A percentile compares a stretch with the other conserved stretches of the same genome.
phyloP scores from a whole-genome alignment of 1,140 invertebrate genomes.

The Heliothis subflexa region DNA sequence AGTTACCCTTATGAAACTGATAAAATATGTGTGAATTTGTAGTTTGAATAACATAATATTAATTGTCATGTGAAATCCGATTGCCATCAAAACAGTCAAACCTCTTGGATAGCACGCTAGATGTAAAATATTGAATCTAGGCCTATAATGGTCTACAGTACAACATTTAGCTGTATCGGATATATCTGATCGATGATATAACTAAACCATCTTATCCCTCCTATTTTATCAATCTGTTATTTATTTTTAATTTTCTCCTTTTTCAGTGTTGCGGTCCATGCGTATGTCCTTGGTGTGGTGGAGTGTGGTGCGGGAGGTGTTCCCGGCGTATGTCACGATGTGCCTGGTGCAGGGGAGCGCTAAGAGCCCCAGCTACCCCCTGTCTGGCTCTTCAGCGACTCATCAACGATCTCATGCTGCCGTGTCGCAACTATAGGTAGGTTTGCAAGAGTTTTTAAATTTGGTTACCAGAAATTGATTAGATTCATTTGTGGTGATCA shows the following conservation, averaged over 20 bases:
- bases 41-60: too few species aligned
- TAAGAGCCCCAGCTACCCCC: slow-evolving; percentile 64
- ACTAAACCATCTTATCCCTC: background rate
- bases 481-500: too few species aligned
- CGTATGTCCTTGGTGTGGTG: slow-evolving; percentile 78
- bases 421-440: slow-evolving; percentile 82
- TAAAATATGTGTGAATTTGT: too few species aligned
- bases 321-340: slow-evolving; percentile 72
- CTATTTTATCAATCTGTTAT: background rate
- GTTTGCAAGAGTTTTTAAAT: background rate
- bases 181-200: too few species aligned
- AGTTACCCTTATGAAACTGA: too few species aligned
- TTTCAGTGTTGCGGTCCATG: slow-evolving; percentile 76
- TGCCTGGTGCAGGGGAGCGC: slow-evolving; percentile 75
- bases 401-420: slow-evolving; percentile 78
- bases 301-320: slow-evolving; percentile 78
- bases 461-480: too few species aligned
- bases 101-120: too few species aligned
- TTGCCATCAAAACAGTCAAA: too few species aligned
- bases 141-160: too few species aligned
- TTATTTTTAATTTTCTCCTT: slow-evolving; percentile 16
- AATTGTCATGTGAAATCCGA: too few species aligned
- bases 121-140: too few species aligned
- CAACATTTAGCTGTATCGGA: too few species aligned
- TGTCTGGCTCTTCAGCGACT: slow-evolving; percentile 75